phyloP scores from a whole-genome alignment of 2,797 vertebrate species.

The Potorous gilbertii region DNA sequence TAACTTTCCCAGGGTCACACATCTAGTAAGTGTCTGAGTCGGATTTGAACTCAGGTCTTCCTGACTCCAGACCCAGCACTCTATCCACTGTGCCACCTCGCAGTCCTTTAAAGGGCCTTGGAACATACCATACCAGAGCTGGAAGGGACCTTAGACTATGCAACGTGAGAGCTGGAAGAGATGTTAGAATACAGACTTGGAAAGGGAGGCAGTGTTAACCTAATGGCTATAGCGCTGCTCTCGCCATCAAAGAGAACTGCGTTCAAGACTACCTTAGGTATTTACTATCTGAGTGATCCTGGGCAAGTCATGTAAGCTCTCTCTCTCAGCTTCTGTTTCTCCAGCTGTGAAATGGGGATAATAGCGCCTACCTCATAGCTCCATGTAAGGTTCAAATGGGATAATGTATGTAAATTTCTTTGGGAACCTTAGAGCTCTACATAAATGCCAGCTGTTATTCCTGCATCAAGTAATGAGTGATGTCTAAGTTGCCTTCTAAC shows the following conservation, averaged over 20 bases:
- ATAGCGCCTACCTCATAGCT: neutral
- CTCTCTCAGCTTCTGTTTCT: neutral
- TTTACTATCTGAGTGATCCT: neutral
- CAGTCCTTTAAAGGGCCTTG: neutral
- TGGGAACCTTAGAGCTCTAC: neutral
- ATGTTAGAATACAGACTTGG: neutral
- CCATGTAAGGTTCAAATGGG: neutral
- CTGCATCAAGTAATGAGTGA: neutral
- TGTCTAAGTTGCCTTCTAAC: neutral
- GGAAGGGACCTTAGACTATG: neutral
- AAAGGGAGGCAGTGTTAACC: neutral
- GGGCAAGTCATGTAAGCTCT: neutral
- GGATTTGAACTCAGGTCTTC: neutral
- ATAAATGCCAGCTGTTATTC: neutral
- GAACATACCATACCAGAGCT: neutral
- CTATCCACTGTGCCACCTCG: neutral
- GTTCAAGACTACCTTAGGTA: neutral
- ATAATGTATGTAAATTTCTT: neutral
- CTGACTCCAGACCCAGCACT: neutral
- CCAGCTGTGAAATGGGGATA: neutral
- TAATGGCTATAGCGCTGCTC: neutral
- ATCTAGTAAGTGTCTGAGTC: neutral
- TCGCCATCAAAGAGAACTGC: neutral
- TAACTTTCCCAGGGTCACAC: neutral
- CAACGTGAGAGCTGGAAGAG: neutral